phyloP scores from a whole-genome alignment of 2,888 invertebrate genomes.

The Dorcus hopei region DNA sequence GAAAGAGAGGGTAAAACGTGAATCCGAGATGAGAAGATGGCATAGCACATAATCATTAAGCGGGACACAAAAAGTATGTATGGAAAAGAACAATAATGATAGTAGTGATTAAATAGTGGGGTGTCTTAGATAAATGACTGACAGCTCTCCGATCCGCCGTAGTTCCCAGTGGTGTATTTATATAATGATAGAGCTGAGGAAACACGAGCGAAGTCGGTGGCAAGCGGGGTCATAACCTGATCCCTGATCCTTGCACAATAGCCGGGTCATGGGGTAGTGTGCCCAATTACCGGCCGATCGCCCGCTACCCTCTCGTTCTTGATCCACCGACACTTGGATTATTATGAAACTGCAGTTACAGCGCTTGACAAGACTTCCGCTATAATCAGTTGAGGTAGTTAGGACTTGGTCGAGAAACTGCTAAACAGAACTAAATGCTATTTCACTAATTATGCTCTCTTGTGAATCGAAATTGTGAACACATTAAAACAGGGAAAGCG shows the following conservation, averaged over 20 bases:
- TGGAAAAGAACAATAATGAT: constrained; percentile 41
- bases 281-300: constrained; percentile 35
- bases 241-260: constrained; percentile 40
- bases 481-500: too few species aligned
- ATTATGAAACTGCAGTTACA: constrained; percentile 26
- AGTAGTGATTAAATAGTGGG: constrained; percentile 48
- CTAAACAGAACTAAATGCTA: background rate
- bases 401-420: constrained; percentile 21
- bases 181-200: constrained; percentile 47
- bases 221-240: constrained; percentile 47
- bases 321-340: constrained; percentile 24
- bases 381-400: constrained; percentile 27
- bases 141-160: constrained; percentile 40
- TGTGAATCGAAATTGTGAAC: too few species aligned
- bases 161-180: constrained; percentile 50
- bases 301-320: constrained; percentile 26
- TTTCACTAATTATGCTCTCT: background rate
- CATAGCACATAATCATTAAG: background rate
- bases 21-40: too few species aligned
- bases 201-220: constrained; percentile 37
- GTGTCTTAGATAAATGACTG: constrained; percentile 50
- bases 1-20: too few species aligned
- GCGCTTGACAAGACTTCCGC: constrained; percentile 24
- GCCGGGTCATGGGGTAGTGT: constrained; percentile 25
- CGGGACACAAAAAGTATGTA: background rate